Evolutionary conservation across 2,113 vertebrate genomes (phyloP), one percentile per base, ranked within the genome.

Genomic region (Reinhardtius hippoglossoides): DNA sequence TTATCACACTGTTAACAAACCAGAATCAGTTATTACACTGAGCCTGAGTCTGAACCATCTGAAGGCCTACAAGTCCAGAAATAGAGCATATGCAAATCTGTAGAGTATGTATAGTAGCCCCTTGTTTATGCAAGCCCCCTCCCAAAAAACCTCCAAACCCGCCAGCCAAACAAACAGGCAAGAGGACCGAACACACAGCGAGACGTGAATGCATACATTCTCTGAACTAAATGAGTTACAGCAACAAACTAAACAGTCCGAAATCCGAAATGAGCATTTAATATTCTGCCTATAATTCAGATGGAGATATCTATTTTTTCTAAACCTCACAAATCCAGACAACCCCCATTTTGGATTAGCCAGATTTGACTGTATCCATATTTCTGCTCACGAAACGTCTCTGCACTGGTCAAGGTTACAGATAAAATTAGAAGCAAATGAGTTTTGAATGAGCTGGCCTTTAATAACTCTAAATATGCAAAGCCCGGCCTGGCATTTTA

Each of bases 381-480:
- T 86, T 91, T 79, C 84, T 84, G 70, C 79, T 61, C 65, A 74
- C 82, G 88, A 80, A 90, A 91, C 83, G 87, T 80, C 82, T 86
- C 82, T 65, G 76, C 88, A 71, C 67, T 87, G 87, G 92, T 92
- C 90, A 92, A 91, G 92, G 92, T 93, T 92, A 88, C 75, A 89
- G 90, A 91, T 89, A 92, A 89, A 91, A 88, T 91, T 91, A 90
- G 90, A 92, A 88, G 77, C 76, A 91, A 91, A 92, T 90, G 87
- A 91, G 84, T 87, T 92, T 90, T 89, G 88, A 92, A 90, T 75
- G 90, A 89, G 89, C 82, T 88, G 87, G 83, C 89, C 88, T 93
- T 90, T 91, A 92, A 92, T 90, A 93, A 91, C 81, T 84, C 84
- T 91, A 89, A 93, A 92, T 90, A 93, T 92, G 90, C 89, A 92